Conservation (phyloP, 2,797 vertebrate genomes). For the Propithecus deckenii region DNA sequence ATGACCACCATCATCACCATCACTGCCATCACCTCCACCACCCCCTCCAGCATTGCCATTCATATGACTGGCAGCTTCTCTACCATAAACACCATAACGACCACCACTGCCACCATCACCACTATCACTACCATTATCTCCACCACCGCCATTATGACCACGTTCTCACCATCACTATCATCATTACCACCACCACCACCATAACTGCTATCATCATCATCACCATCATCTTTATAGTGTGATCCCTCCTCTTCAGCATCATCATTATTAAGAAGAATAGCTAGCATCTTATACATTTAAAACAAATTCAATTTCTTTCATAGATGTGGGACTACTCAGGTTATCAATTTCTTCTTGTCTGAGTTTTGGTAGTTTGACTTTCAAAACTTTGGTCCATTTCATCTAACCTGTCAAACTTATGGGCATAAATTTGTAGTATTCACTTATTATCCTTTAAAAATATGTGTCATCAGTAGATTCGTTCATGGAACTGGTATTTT, state of each 20-base stretch:
- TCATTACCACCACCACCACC: no score
- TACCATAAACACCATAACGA: no score
- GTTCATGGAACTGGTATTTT: not conserved
- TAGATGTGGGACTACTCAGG: not conserved
- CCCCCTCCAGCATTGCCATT: not conserved
- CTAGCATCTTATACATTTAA: not conserved
- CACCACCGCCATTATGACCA: not conserved
- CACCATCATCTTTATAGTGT: not conserved
- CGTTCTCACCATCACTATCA: no score
- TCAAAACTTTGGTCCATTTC: not conserved
- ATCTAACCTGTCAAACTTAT: not conserved
- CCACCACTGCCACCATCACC: no score
- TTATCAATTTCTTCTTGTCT: not conserved
- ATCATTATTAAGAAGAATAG: not conserved
- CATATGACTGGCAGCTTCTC: no score
- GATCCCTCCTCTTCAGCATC: no score
- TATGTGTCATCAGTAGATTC: not conserved
- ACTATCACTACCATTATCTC: not conserved
- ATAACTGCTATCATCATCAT: not conserved
- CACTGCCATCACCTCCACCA: no score
- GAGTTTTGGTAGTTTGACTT: not conserved
- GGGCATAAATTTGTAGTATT: not conserved
- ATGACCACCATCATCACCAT: not conserved
- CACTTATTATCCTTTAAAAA: not conserved
- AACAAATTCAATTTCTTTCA: not conserved